These are phyloP conservation scores for Corapipo altera DNA, from an alignment of 2,113 vertebrate species.

Conservation along the genomic window DNA sequence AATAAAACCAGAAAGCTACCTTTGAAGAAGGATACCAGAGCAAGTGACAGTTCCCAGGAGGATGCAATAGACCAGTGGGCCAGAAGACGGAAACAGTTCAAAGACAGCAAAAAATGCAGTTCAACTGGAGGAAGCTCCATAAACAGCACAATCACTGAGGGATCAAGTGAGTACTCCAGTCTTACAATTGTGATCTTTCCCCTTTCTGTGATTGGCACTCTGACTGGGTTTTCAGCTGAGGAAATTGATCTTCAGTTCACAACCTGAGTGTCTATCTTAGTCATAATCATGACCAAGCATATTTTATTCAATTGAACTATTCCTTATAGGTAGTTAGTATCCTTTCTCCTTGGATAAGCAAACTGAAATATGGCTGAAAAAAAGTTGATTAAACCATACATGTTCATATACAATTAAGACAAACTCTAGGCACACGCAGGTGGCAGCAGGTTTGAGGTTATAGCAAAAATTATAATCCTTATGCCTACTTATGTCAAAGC, in stretches of 20 bases:
- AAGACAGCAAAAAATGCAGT: constrained; percentile 81
- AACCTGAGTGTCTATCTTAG: background rate
- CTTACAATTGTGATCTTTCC: background rate
- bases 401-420: background rate
- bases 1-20: constrained; percentile 71
- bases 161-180: constrained; percentile 75
- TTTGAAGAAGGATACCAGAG: constrained; percentile 66
- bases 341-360: background rate
- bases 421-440: background rate
- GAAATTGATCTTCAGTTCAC: background rate
- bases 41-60: constrained; percentile 70
- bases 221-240: background rate
- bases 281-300: background rate
- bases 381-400: background rate
- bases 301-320: background rate
- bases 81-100: constrained; percentile 83
- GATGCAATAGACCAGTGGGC: constrained; percentile 82
- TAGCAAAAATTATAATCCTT: background rate
- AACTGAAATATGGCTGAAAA: background rate
- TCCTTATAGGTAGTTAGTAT: background rate
- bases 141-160: constrained; percentile 85
- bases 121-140: constrained; percentile 83
- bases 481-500: background rate
- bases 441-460: background rate
- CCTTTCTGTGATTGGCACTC: background rate